Conservation (phyloP, 2,888 invertebrate species). For the Melanophora roralis region DNA sequence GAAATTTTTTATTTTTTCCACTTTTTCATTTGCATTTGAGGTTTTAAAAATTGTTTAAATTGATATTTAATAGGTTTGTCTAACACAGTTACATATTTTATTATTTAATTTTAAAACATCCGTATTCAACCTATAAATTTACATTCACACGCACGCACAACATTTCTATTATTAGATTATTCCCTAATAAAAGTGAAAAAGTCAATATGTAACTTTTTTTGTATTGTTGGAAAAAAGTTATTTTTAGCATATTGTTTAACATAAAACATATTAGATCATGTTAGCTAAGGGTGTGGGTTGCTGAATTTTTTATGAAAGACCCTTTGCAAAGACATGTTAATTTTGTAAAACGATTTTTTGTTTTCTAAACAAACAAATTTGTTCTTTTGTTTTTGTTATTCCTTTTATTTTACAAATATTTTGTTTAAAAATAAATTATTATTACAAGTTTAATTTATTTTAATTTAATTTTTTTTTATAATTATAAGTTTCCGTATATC, state of each 20-base stretch:
- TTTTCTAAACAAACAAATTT: neutral
- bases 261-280: neutral
- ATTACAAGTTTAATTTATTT: neutral
- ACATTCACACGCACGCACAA: neutral
- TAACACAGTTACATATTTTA: conserved; percentile 15
- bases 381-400: neutral
- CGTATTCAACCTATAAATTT: neutral
- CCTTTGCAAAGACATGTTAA: neutral
- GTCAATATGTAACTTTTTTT: conserved; percentile 25
- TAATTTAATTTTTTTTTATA: neutral
- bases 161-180: neutral
- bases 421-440: neutral
- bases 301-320: neutral
- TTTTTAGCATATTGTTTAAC: conserved; percentile 40
- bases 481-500: neutral
- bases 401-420: neutral
- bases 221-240: conserved; percentile 5
- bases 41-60: neutral
- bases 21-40: neutral
- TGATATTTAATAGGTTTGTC: neutral
- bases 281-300: conserved; percentile 47
- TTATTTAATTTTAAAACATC: neutral
- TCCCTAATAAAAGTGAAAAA: neutral
- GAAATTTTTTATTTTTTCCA: neutral
- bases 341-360: neutral